Evolutionary conservation across 2,797 vertebrate species (phyloP), one percentile per base, ranked within the genome.

Genomic region (Poecilia velifera): DNA sequence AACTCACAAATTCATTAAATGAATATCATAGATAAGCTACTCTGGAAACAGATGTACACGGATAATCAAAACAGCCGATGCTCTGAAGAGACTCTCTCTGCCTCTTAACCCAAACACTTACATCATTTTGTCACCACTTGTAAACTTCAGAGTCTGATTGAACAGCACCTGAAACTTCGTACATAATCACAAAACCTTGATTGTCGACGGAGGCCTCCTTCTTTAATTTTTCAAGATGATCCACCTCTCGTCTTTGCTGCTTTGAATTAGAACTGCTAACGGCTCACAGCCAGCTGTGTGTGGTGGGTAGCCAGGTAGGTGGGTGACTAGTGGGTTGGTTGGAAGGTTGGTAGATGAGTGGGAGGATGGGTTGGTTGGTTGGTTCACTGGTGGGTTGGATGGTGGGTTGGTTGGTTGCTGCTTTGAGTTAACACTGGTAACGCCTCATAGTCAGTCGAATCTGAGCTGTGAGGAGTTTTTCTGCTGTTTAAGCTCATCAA

Each of bases 101-200:
- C 80, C 81, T 84, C 71, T 80, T 86, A 79, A 87, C 73, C 68
- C 77, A 68, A 76, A 41, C 59, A 78, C 41, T 39, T 66, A 3
- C 18, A 16, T 78, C 13, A 39, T 80, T 78, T 53, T 72, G 45
- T 39, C 78, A 81, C 72, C 82, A 90, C 92, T 88, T 83, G 2
- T 79, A 87, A 90, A 75, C 70, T 70, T 82, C 81, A 72, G 84
- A 81, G 86, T 73, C 77, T 91, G 90, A 94, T 81, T 92, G 82
- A 90, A 85, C 49, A 39, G 78, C 76, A 81, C 81, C 80, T 74
- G 41, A 83, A 53, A 70, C 46, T 28, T 86, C 73, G 89, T 94
- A 47, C 81, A 94, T 94, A 92, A 94, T 93, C 84, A 94, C 66
- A 76, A 14, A 76, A 39, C 43, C 9, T 74, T 82, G 85, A 88